Conservation (phyloP, 2,888 invertebrate species). For the Ophraella communa region DNA sequence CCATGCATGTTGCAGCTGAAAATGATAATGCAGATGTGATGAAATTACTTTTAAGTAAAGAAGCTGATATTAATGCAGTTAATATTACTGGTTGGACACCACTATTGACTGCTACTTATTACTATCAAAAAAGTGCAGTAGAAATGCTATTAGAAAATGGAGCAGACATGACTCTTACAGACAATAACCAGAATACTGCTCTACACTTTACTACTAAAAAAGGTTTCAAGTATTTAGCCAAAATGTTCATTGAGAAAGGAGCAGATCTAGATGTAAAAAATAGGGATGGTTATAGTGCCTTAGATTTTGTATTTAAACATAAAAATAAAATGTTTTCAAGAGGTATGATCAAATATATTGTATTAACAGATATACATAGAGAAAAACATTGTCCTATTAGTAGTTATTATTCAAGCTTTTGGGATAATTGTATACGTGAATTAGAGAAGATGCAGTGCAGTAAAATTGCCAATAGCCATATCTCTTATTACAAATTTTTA, state of each 20-base stretch:
- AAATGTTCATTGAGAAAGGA: not conserved
- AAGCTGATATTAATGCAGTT: not conserved
- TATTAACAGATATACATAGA: not conserved
- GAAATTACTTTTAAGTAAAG: not conserved
- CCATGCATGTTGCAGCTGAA: conserved; percentile 26
- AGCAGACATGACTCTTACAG: not conserved
- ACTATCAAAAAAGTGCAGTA: not conserved
- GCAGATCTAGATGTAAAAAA: not conserved
- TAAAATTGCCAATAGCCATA: not conserved
- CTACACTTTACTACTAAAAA: not conserved
- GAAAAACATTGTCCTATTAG: not conserved
- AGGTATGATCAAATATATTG: not conserved
- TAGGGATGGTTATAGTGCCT: not conserved
- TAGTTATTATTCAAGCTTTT: not conserved
- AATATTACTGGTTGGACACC: not conserved
- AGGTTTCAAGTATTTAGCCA: not conserved
- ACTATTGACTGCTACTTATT: not conserved
- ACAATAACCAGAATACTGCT: not conserved
- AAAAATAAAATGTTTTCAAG: not conserved
- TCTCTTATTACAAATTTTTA: conserved; percentile 3
- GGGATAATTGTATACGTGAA: not conserved
- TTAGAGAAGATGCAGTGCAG: not conserved
- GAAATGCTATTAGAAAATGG: not conserved
- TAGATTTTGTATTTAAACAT: not conserved
- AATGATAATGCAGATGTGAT: conserved; percentile 4